Evolutionary conservation across 2,797 vertebrate species (phyloP).

Genomic region (Sebastes matsubarae): DNA sequence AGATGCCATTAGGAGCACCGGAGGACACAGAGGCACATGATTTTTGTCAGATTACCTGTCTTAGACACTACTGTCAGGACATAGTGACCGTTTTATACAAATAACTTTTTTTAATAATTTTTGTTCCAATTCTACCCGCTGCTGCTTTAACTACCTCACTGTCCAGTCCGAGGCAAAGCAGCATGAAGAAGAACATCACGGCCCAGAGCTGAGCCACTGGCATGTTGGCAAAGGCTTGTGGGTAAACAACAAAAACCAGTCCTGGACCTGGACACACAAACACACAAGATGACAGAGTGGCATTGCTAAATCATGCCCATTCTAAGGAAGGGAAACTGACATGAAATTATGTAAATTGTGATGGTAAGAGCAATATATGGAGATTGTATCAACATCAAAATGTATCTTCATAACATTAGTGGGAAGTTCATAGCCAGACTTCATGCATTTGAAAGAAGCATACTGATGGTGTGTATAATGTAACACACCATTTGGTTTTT

Average conservation of each 20-base stretch:
- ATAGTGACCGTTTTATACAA: too few species aligned
- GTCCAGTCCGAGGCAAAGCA: slow-evolving; percentile 84
- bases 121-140: not conserved
- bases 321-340: not conserved
- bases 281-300: not conserved
- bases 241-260: slow-evolving; percentile 84
- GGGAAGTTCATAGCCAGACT: not conserved
- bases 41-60: too few species aligned
- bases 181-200: slow-evolving; percentile 85
- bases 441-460: not conserved
- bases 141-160: slow-evolving; percentile 74
- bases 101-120: too few species aligned
- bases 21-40: too few species aligned
- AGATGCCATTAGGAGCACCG: too few species aligned
- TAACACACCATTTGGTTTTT: not conserved
- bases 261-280: slow-evolving; percentile 75
- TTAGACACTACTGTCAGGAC: too few species aligned
- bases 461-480: not conserved
- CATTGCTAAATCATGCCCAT: not conserved
- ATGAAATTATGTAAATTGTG: not conserved
- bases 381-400: not conserved
- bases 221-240: slow-evolving; percentile 85
- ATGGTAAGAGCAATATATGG: not conserved
- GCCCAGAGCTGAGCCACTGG: slow-evolving; percentile 85
- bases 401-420: not conserved